Conservation (phyloP, 2,888 invertebrate genomes). For the Drosophila paracracens region DNA sequence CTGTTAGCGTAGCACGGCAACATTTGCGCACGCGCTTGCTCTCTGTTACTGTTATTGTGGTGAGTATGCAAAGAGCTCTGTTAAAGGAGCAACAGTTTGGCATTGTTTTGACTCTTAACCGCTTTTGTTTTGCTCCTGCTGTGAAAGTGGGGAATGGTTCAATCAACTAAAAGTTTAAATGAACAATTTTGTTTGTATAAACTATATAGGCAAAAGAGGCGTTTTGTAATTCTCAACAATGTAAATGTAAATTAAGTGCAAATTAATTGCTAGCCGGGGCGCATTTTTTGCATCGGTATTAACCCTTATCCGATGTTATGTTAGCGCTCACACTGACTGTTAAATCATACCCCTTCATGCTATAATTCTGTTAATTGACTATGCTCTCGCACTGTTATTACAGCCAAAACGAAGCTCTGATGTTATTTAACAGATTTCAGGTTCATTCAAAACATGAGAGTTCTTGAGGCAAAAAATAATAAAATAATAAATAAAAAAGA, state of each 20-base stretch:
- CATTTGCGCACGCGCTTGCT: constrained; percentile 58
- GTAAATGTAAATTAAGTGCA: not conserved
- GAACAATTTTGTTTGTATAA: not conserved
- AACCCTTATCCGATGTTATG: constrained; percentile 64
- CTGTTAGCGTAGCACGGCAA: constrained; percentile 23
- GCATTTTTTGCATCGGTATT: not conserved
- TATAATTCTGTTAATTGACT: constrained; percentile 55
- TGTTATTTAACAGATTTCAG: not conserved
- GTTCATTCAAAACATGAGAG: not conserved
- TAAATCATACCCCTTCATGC: constrained; percentile 51
- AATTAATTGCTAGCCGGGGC: not conserved
- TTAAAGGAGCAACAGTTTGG: constrained; percentile 71
- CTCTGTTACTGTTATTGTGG: constrained; percentile 45
- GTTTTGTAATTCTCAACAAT: not conserved
- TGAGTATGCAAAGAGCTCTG: constrained; percentile 29
- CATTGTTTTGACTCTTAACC: constrained; percentile 16
- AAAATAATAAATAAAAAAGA: not conserved
- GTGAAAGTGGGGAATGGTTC: not conserved
- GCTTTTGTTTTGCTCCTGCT: not conserved
- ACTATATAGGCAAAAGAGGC: not conserved
- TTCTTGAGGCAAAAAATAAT: not conserved
- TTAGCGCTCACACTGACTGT: constrained; percentile 1
- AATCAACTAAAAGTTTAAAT: not conserved
- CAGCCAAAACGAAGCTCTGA: not conserved
- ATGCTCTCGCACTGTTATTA: not conserved